phyloP scores from a whole-genome alignment of 2,888 invertebrate genomes.

The Plagodis dolabraria region DNA sequence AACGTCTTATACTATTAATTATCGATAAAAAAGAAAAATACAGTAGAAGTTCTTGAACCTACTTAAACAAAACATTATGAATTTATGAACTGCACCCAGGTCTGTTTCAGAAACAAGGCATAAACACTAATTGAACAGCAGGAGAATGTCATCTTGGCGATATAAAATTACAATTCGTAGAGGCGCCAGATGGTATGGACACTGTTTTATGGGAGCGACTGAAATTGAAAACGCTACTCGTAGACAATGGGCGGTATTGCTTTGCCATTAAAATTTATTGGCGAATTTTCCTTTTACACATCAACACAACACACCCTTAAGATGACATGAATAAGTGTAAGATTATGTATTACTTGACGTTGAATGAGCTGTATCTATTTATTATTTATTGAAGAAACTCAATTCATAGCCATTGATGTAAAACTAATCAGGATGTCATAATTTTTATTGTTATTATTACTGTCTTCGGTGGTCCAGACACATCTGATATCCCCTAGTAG shows the following conservation, averaged over 20 bases:
- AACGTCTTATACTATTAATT: too few species aligned
- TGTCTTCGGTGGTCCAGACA: too few species aligned
- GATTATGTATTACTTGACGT: too few species aligned
- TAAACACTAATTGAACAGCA: constrained; percentile 77
- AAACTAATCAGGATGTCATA: too few species aligned
- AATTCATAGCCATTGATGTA: too few species aligned
- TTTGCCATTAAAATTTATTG: constrained; percentile 68
- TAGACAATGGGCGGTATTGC: constrained; percentile 74
- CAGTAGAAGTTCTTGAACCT: too few species aligned
- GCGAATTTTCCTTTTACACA: constrained; percentile 34
- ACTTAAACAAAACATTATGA: constrained; percentile 10
- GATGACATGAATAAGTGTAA: background rate
- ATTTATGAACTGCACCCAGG: constrained; percentile 37
- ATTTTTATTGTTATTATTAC: too few species aligned
- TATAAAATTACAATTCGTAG: constrained; percentile 77
- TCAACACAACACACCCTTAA: constrained; percentile 8
- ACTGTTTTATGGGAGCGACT: constrained; percentile 66
- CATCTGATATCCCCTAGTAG: too few species aligned
- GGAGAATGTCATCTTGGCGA: constrained; percentile 66
- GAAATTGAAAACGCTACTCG: constrained; percentile 73
- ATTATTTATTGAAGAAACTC: too few species aligned
- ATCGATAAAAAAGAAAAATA: too few species aligned
- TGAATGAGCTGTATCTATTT: too few species aligned
- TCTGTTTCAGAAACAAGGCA: constrained; percentile 41
- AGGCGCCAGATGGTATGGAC: constrained; percentile 74